A percentile compares a stretch with the other conserved stretches of the same genome.
phyloP scores from a whole-genome alignment of 2,113 vertebrate genomes.

The Pygoscelis antarcticus region DNA sequence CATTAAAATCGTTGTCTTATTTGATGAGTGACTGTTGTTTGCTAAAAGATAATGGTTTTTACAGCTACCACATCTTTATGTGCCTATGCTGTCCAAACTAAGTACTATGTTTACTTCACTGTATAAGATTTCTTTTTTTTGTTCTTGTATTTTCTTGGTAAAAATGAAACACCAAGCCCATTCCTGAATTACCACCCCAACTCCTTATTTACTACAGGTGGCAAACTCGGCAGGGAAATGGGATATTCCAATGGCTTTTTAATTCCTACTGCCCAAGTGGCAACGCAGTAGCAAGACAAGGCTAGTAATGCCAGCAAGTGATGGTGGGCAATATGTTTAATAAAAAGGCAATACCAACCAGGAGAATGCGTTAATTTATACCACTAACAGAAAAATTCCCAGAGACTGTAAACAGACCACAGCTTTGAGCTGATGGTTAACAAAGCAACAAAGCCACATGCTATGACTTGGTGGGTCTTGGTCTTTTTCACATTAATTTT shows the following conservation, averaged over 20 bases:
- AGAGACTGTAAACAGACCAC: background rate
- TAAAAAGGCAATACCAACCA: background rate
- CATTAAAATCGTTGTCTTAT: constrained; percentile 65
- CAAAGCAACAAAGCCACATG: background rate
- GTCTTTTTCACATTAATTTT: background rate
- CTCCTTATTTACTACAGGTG: background rate
- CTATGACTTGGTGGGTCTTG: background rate
- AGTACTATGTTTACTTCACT: background rate
- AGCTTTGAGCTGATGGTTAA: background rate
- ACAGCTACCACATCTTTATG: background rate
- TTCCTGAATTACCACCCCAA: background rate
- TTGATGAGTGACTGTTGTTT: constrained; percentile 45
- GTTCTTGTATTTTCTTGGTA: background rate
- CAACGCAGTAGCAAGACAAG: background rate
- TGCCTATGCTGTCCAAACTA: background rate
- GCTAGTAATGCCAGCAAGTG: background rate
- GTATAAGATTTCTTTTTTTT: background rate
- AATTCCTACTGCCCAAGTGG: background rate
- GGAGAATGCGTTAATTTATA: background rate
- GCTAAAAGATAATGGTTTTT: constrained; percentile 24
- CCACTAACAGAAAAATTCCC: background rate
- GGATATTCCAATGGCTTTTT: background rate
- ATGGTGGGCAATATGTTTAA: background rate
- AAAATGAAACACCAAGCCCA: background rate
- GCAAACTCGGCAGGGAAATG: background rate